Evolutionary conservation across 2,113 vertebrate species (phyloP).

Genomic region (Varanus komodoensis): DNA sequence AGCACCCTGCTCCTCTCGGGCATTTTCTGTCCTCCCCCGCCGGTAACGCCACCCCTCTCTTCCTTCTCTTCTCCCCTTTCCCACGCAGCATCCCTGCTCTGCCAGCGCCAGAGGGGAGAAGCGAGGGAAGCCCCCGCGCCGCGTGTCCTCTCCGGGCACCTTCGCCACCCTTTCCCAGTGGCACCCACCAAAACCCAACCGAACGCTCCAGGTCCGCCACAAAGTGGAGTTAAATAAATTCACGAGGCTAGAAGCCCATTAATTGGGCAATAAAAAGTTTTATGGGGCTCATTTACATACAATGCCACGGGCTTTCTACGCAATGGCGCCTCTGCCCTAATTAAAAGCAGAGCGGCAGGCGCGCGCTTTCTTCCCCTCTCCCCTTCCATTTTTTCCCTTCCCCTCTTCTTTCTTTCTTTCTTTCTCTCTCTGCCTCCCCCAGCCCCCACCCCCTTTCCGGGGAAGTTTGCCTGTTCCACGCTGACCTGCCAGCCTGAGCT

Average conservation of each 20-base stretch:
- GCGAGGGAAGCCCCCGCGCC: conserved; percentile 46
- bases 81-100: conserved; percentile 20
- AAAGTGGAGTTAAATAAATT: conserved; percentile 84
- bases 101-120: conserved; percentile 47
- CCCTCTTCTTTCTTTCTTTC: too few relatives aligned
- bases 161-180: conserved; percentile 42
- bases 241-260: conserved; percentile 84
- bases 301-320: conserved; percentile 86
- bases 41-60: background rate
- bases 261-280: conserved; percentile 93
- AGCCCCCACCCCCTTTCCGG: conserved; percentile 55
- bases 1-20: background rate
- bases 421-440: too few relatives aligned
- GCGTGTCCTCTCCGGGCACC: conserved; percentile 43
- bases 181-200: conserved; percentile 59
- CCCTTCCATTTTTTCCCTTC: too few relatives aligned
- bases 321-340: conserved; percentile 86
- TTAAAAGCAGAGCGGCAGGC: conserved; percentile 83
- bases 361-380: conserved; percentile 1
- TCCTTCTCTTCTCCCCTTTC: background rate
- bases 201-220: conserved; percentile 74
- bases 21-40: background rate
- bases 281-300: conserved; percentile 93
- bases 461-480: conserved; percentile 66
- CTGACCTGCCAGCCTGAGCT: conserved; percentile 61